Percentiles rank a stretch among this genome's conserved stretches.
phyloP scores from a whole-genome alignment of 2,888 invertebrate genomes.

The Drosophila phalerata region DNA sequence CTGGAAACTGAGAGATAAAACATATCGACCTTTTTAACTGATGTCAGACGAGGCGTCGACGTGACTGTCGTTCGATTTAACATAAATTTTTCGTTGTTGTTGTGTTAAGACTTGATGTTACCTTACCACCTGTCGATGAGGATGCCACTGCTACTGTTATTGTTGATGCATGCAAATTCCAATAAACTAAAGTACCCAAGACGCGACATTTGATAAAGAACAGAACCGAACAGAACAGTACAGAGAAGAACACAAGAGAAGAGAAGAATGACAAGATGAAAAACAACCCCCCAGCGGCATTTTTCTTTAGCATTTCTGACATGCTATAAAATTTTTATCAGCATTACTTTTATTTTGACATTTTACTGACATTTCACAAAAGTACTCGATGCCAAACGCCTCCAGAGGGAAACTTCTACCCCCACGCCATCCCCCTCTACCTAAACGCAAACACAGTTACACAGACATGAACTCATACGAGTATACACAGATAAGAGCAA shows the following conservation, averaged over 20 bases:
- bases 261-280: conserved; percentile 38
- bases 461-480: conserved; percentile 15
- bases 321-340: conserved; percentile 81
- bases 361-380: conserved; percentile 79
- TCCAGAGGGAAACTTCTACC: conserved; percentile 31
- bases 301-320: conserved; percentile 68
- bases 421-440: neutral
- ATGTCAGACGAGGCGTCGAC: conserved; percentile 39
- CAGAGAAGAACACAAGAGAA: conserved; percentile 1
- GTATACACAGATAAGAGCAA: conserved; percentile 53
- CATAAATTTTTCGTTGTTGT: conserved; percentile 67
- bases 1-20: conserved; percentile 63
- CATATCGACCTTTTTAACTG: conserved; percentile 61
- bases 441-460: conserved; percentile 8
- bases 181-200: conserved; percentile 78
- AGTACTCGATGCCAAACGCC: conserved; percentile 55
- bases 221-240: conserved; percentile 33
- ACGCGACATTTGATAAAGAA: conserved; percentile 76
- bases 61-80: conserved; percentile 66
- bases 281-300: conserved; percentile 56
- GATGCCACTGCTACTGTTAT: conserved; percentile 10
- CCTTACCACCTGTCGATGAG: conserved; percentile 55
- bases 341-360: conserved; percentile 82
- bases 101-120: conserved; percentile 34
- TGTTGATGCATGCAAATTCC: conserved; percentile 70